phyloP scores from a whole-genome alignment of 2,888 invertebrate genomes.

The Orthonychiurus folsomi region DNA sequence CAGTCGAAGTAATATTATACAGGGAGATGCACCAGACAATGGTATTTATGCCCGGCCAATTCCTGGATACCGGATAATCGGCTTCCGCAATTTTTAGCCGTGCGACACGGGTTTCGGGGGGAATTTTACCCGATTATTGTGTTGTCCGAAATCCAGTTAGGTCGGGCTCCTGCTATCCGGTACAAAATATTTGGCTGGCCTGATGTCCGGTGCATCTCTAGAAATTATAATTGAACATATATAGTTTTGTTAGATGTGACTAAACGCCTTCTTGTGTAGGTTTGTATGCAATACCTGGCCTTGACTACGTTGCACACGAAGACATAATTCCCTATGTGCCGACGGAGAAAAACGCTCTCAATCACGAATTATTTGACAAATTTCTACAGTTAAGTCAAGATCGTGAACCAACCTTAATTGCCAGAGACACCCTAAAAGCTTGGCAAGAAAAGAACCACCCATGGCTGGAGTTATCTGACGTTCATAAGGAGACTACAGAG shows the following conservation, averaged over 20 bases:
- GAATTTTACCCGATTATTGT: no score
- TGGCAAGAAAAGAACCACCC: conserved; percentile 98
- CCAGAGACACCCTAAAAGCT: conserved; percentile 79
- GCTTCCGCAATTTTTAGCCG: no score
- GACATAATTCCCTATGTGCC: conserved; percentile 92
- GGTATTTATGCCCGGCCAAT: no score
- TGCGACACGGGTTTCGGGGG: no score
- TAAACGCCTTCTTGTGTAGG: no score
- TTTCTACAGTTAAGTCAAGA: conserved; percentile 74
- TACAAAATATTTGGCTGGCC: no score
- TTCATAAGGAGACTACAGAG: conserved; percentile 95
- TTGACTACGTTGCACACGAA: conserved; percentile 97
- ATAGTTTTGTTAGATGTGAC: no score
- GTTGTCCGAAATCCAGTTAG: no score
- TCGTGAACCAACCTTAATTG: conserved; percentile 76
- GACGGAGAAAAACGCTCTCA: conserved; percentile 75
- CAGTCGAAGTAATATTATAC: conserved; percentile 57
- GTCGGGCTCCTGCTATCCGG: no score
- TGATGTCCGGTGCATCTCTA: no score
- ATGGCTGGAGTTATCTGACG: conserved; percentile 91
- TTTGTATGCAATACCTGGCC: conserved; percentile 88
- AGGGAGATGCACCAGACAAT: conserved; percentile 6
- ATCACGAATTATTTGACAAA: conserved; percentile 94
- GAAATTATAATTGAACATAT: no score
- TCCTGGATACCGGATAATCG: no score